phyloP scores from a whole-genome alignment of 1,140 invertebrate genomes.

The Delia radicum region DNA sequence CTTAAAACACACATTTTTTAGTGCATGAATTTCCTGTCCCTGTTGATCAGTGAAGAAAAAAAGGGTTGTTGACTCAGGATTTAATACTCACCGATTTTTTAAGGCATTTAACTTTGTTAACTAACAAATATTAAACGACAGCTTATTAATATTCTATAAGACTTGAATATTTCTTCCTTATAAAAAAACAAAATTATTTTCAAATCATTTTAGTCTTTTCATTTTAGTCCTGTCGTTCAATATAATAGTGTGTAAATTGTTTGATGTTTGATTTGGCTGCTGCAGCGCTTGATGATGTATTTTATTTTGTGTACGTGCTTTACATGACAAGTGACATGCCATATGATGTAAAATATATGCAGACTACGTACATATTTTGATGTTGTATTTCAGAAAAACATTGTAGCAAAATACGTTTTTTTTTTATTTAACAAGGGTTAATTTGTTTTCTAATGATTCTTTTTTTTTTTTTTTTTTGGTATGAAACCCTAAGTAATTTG shows the following conservation, averaged over 20 bases:
- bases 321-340: constrained; percentile 15
- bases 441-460: background rate
- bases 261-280: background rate
- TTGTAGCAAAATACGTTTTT: background rate
- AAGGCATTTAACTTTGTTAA: background rate
- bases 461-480: background rate
- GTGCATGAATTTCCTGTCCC: too few species aligned
- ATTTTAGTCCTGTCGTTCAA: too few species aligned
- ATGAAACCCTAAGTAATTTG: background rate
- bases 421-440: constrained; percentile 8
- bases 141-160: background rate
- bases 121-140: background rate
- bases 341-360: too few species aligned
- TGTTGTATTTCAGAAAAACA: background rate
- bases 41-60: background rate
- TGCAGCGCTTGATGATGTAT: background rate
- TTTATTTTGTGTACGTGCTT: background rate
- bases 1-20: too few species aligned
- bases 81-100: background rate
- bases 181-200: background rate
- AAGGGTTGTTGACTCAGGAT: background rate
- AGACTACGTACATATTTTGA: background rate
- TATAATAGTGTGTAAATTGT: background rate
- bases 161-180: background rate
- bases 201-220: background rate